Evolutionary conservation across 2,888 invertebrate species (phyloP), one percentile per base, ranked within the genome.

Genomic region (Willowsia nigromaculata): DNA sequence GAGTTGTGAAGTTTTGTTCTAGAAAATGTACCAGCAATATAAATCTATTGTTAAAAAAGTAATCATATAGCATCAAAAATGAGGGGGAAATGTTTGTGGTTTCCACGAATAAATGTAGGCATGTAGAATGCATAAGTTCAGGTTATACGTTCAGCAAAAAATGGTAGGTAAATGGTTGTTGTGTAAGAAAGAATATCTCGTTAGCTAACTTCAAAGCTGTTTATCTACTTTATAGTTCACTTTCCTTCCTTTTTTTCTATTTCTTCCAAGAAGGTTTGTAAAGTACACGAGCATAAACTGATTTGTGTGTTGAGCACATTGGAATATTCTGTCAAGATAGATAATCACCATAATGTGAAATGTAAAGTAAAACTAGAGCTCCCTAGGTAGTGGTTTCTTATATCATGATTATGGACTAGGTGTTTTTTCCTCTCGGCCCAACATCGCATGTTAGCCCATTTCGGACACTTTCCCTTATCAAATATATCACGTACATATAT

Each of bases 331-430:
- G 89, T 89, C 89, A 82, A 82, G 82, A 89, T 43, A 86, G 85
- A 89, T 89, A 82, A 85, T 85, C 85, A 89, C 82, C 65, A 89
- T 86, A 89, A 89, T 89, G 87, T 90, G 85, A 87, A 81, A 84
- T 81, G 84, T 84, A 85, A 87, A 86, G 90, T 81, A 85, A 87
- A 81, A 43, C 62, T 90, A 85, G 76, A 90, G 85, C 85, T 90
- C 85, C 82, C 89, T 40, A 37, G 89, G 81, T 62, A 86, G 89
- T 86, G 85, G 85, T 89, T 85, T 65, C 76, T 71, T 89, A 71
- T 71, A 86, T 89, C 85, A 86, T 85, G 85, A 65, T 85, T 85
- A 82, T 80, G 43, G 50, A 84, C 62, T n/a, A 80, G 71, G 62
- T 81, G 27, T 50, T 83, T 83, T 68, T 71, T 22, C 40, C 84